Evolutionary conservation across 2,113 vertebrate species (phyloP).

Genomic region (Hypanus sabinus): DNA sequence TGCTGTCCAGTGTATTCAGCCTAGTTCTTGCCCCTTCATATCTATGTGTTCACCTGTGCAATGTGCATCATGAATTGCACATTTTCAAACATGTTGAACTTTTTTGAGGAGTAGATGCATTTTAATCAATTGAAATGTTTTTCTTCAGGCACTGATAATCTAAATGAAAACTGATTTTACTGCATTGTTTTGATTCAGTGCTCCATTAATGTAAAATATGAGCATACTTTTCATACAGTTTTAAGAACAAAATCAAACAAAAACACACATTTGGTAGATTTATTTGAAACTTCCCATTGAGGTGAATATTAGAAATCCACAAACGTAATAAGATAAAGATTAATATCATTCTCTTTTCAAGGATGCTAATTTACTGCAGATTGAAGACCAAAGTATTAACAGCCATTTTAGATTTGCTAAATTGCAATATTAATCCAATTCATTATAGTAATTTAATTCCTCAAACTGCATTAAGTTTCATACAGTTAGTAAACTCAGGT

Average conservation of each 20-base stretch:
- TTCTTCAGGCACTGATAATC: neutral
- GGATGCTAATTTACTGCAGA: neutral
- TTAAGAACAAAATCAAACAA: neutral
- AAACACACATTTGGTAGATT: neutral
- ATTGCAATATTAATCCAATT: slow-evolving; percentile 21
- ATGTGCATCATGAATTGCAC: neutral
- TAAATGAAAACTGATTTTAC: neutral
- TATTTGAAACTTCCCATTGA: neutral
- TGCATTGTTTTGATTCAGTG: neutral
- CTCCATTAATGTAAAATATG: neutral
- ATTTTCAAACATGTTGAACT: neutral
- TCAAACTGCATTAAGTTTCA: neutral
- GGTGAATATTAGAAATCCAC: neutral
- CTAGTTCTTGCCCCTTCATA: neutral
- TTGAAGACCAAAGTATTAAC: neutral
- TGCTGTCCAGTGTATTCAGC: too few relatives aligned
- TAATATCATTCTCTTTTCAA: neutral
- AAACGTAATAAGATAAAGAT: neutral
- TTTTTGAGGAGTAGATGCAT: neutral
- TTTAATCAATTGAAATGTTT: neutral
- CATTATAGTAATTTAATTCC: neutral
- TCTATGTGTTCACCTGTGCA: neutral
- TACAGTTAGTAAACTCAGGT: neutral
- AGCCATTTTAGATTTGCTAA: neutral
- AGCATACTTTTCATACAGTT: neutral